Evolutionary conservation across 2,797 vertebrate species (phyloP), one percentile per base, ranked within the genome.

Genomic region (Falco peregrinus): DNA sequence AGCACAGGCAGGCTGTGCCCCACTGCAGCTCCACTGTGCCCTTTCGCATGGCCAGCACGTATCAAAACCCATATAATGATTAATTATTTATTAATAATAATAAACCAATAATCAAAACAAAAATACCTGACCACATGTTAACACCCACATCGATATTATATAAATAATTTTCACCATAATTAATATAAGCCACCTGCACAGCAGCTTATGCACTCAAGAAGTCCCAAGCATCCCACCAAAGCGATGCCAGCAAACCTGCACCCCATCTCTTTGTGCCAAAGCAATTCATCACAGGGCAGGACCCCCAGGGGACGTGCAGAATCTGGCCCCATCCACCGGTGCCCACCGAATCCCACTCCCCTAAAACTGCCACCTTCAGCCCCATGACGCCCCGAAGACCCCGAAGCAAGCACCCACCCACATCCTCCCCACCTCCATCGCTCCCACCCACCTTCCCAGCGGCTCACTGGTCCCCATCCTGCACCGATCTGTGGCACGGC

Each of bases 371-470:
- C 7, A 4, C n/a, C 14, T 6, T 6, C 1, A 0, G 35, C n/a
- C 31, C n/a, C 47, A 0, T 1, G 21, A 1, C 1, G 0, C 28
- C 1, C 10, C 2, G 0, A 13, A 3, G 3, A 0, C 19, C 33
- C 11, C 9, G 1, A 13, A 28, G 15, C 24, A 6, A 17, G 29
- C 5, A 2, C 47, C 29, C 14, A 1, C 60, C 39, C 6, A 0
- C 45, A 5, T 17, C 75, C 63, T 43, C 33, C 57, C 45, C 64
- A 9, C 7, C 31, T 10, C 56, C 68, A 1, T 4, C 1, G 2
- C 74, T 80, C 9, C 45, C 79, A 25, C 54, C 11, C 87, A 67
- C 90, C 65, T 84, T 39, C 86, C 70, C 1, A 0, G 19, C 3
- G 0, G 35, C 13, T 18, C 7, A 0, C n/a, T 1, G 3, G 35